Percentiles rank a stretch among this genome's conserved stretches.
phyloP scores from a whole-genome alignment of 2,113 vertebrate species.

The Oreochromis tanganicae region DNA sequence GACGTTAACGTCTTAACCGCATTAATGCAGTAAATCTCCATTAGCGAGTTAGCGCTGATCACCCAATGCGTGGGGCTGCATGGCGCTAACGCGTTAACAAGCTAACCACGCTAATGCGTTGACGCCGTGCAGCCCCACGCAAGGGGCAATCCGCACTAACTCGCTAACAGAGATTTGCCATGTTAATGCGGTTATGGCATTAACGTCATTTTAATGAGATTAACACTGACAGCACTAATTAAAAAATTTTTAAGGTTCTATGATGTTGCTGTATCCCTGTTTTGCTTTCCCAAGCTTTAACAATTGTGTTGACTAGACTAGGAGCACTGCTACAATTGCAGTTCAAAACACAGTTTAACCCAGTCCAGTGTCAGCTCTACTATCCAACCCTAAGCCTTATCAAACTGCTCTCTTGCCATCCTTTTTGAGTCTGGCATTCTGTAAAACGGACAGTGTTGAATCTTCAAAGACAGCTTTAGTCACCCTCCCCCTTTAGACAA shows the following conservation, averaged over 20 bases:
- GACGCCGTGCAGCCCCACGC: background rate
- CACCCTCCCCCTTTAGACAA: background rate
- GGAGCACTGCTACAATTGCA: background rate
- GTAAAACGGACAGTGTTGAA: background rate
- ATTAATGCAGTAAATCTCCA: background rate
- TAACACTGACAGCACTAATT: background rate
- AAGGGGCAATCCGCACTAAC: background rate
- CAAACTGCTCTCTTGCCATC: background rate
- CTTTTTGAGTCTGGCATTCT: background rate
- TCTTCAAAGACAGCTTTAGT: background rate
- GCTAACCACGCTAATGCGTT: background rate
- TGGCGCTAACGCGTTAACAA: background rate
- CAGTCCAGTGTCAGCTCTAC: background rate
- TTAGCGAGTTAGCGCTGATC: background rate
- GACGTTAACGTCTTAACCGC: background rate
- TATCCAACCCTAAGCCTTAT: background rate
- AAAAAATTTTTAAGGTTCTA: fast-evolving
- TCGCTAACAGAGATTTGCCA: background rate
- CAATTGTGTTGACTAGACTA: background rate
- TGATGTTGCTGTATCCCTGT: background rate
- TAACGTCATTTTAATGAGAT: background rate
- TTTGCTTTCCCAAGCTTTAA: background rate
- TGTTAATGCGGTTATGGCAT: background rate
- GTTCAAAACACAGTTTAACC: background rate
- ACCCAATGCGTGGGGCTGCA: background rate